These are phyloP conservation scores for Danio rerio DNA, from an alignment of 2,113 vertebrate genomes.

Conservation along the genomic window DNA sequence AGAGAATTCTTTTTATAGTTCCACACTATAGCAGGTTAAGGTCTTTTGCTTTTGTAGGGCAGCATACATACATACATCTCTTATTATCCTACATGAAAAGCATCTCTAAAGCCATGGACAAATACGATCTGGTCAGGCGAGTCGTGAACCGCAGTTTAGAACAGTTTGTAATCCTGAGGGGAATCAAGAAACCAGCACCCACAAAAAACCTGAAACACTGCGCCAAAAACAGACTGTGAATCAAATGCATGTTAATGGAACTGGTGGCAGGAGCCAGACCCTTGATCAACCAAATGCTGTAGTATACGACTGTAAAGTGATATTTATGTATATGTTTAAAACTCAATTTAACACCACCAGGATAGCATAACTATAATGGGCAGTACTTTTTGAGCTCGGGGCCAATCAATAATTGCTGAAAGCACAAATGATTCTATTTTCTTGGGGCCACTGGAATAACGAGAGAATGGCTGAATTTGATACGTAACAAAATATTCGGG, in stretches of 20 bases:
- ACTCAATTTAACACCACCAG: conserved; percentile 81
- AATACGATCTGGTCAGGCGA: too few relatives aligned
- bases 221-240: background rate
- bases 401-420: conserved; percentile 86
- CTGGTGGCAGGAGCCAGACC: conserved; percentile 11
- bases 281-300: conserved; percentile 68
- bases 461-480: conserved; percentile 85
- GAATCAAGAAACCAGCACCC: background rate
- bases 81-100: too few relatives aligned
- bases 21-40: too few relatives aligned
- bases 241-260: conserved; percentile 30
- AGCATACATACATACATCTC: too few relatives aligned
- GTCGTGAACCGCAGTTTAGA: too few relatives aligned
- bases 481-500: conserved; percentile 69
- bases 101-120: too few relatives aligned
- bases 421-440: conserved; percentile 87
- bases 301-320: conserved; percentile 79
- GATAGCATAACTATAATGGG: conserved; percentile 81
- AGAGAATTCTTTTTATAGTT: too few relatives aligned
- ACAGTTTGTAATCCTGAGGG: too few relatives aligned
- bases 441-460: conserved; percentile 79
- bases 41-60: too few relatives aligned
- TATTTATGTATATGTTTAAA: conserved; percentile 84
- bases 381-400: conserved; percentile 78
- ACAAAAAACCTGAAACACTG: conserved; percentile 8